Evolutionary conservation across 2,797 vertebrate genomes (phyloP).

Genomic region (Enteromius paludinosus): DNA sequence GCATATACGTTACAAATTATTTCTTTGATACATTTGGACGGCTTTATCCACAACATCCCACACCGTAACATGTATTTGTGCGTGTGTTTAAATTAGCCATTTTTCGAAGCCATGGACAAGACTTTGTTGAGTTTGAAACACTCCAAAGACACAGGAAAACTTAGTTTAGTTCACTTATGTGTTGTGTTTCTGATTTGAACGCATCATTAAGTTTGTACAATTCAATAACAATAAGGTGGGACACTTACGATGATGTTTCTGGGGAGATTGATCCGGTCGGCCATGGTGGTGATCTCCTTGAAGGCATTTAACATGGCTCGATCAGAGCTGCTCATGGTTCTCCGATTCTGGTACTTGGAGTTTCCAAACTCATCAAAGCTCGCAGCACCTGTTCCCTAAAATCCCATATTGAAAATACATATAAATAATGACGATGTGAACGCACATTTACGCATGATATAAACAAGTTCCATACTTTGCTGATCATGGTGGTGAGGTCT

Average conservation of each 20-base stretch:
- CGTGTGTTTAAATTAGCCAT: background rate
- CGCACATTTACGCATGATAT: background rate
- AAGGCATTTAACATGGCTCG: constrained; percentile 98
- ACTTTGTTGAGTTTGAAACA: background rate
- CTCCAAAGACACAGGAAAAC: background rate
- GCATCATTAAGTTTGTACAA: background rate
- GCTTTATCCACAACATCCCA: background rate
- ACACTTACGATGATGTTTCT: constrained; percentile 94
- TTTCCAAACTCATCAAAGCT: constrained; percentile 99
- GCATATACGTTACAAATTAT: background rate
- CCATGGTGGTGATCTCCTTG: constrained; percentile 98
- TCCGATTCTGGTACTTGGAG: constrained; percentile 96
- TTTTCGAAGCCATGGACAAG: background rate
- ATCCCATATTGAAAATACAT: background rate
- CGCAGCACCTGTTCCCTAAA: constrained; percentile 93
- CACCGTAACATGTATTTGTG: background rate
- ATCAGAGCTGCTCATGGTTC: constrained; percentile 98
- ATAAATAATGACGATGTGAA: background rate
- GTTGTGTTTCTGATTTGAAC: background rate
- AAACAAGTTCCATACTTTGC: constrained; percentile 84
- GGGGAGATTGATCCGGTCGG: constrained; percentile 98
- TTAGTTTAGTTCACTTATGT: background rate
- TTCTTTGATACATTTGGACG: background rate
- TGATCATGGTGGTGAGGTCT: constrained; percentile 97
- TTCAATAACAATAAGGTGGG: constrained; percentile 64